Base-by-base conservation (phyloP, 2,797 vertebrate species). In the Pygocentrus nattereri region DNA sequence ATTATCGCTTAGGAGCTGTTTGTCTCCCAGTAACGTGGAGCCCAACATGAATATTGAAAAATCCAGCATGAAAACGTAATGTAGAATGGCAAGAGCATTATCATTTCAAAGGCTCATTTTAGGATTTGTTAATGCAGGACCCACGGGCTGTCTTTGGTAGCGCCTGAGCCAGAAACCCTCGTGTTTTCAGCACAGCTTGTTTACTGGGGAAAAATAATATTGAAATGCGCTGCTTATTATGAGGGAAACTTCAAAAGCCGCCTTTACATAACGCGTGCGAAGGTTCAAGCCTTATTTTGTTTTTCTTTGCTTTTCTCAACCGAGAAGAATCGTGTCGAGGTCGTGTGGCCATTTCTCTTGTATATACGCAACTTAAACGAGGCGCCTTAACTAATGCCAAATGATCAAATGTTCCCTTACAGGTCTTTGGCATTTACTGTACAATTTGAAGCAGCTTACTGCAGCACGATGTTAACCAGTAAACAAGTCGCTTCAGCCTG, bases 21-120 rank as follows among this genome's bases (percentile, higher is more conserved):
- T 88, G 87, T 88, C 87, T 85, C 81, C 12, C 78, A 78, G 81
- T 79, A 74, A 59, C 54, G 77, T 82, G 21, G 56, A 85, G 65
- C 79, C 74, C n/a, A 31, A 62, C 81, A 73, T 80, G 74, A 86
- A 78, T 85, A 84, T 78, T 78, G 59, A 74, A 82, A 84, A 84
- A 85, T 85, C 52, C 76, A 23, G 79, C 85, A 73, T 84, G 72
- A 75, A 83, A 86, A 78, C 69, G 70, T 85, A 83, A 88, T 83
- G 70, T 74, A 80, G 69, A 82, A 67, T 84, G 73, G 74, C 67
- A 82, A 82, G 62, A 25, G 68, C 77, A 88, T 88, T 88, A 86
- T 76, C 76, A 88, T 86, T 88, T 88, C 81, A 88, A 87, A 87
- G 86, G 80, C 68, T 81, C 10, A 19, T 77, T 77, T 78, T 78